Conservation (phyloP, 2,797 vertebrate genomes). For the Nyctalus aviator region DNA sequence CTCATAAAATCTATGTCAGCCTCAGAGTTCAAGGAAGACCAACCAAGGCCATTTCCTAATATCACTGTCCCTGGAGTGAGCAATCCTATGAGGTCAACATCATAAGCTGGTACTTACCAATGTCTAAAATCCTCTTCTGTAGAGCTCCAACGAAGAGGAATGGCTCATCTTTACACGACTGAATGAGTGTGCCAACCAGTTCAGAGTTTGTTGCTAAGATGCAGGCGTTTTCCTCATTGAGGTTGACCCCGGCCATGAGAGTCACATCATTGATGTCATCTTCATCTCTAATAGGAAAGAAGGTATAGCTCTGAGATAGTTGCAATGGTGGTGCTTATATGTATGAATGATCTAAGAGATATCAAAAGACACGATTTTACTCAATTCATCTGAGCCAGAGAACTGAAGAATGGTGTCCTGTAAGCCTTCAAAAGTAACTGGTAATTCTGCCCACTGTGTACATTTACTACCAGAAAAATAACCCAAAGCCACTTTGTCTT, state of each 20-base stretch:
- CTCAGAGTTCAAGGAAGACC: background rate
- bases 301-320: background rate
- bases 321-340: background rate
- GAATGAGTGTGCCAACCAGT: slow-evolving; percentile 91
- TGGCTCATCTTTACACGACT: slow-evolving; percentile 93
- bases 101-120: slow-evolving; percentile 88
- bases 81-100: background rate
- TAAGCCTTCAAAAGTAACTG: slow-evolving; percentile 41
- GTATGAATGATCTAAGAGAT: background rate
- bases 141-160: slow-evolving; percentile 90
- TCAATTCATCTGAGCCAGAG: slow-evolving; percentile 19
- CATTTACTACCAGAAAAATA: slow-evolving; percentile 31
- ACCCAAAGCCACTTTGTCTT: slow-evolving; percentile 48
- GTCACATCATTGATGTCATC: slow-evolving; percentile 95
- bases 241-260: slow-evolving; percentile 92
- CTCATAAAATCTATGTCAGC: slow-evolving; percentile 37
- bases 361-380: slow-evolving; percentile 42
- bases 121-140: slow-evolving; percentile 90
- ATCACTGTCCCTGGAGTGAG: background rate
- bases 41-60: background rate
- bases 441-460: background rate
- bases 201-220: slow-evolving; percentile 89
- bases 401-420: slow-evolving; percentile 38
- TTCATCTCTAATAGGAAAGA: slow-evolving; percentile 87
- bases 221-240: slow-evolving; percentile 90